Conservation (phyloP, 2,113 vertebrate species). For the Tenrec ecaudatus region DNA sequence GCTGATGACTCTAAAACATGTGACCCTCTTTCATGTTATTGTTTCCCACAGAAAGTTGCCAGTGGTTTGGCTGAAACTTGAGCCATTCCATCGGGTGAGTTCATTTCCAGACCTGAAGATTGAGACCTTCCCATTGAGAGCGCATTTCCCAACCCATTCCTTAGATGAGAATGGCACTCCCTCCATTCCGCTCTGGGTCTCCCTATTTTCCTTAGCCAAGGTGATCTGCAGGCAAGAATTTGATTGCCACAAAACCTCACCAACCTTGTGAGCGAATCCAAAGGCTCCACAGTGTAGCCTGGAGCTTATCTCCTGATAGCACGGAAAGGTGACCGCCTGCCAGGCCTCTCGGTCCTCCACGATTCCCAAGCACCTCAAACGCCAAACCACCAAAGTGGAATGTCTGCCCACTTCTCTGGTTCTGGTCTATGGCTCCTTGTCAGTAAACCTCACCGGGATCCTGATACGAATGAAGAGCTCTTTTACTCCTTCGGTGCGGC, state of each 20-base stretch:
- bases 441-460: not conserved
- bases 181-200: not conserved
- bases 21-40: too few relatives aligned
- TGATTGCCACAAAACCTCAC: not conserved
- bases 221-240: not conserved
- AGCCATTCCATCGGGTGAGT: too few relatives aligned
- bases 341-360: not conserved
- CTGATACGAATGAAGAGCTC: not conserved
- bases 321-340: not conserved
- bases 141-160: not conserved
- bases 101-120: too few relatives aligned
- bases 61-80: too few relatives aligned
- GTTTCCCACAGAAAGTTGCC: too few relatives aligned
- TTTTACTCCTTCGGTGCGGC: not conserved
- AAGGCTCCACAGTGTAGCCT: not conserved
- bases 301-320: not conserved
- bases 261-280: not conserved
- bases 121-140: too few relatives aligned
- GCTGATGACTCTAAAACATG: too few relatives aligned
- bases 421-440: not conserved
- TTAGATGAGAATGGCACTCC: not conserved
- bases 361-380: not conserved
- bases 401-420: not conserved
- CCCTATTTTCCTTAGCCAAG: not conserved
- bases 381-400: not conserved